Conservation (phyloP, 2,113 vertebrate genomes). For the Muntiacus reevesi region DNA sequence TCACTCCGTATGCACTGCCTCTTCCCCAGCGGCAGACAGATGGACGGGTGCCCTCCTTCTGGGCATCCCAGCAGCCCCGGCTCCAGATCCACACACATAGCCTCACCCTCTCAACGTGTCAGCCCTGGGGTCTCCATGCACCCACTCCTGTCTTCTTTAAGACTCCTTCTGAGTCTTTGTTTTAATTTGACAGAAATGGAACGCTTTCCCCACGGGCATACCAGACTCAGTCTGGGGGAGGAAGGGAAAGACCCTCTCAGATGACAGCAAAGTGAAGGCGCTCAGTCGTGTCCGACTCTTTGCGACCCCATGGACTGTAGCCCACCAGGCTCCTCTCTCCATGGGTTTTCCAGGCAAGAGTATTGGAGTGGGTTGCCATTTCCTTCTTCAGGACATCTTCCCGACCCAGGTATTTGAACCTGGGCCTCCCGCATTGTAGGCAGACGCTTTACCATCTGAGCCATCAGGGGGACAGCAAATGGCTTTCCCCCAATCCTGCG, state of each 20-base stretch:
- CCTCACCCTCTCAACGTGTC: not conserved
- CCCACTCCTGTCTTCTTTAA: not conserved
- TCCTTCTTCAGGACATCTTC: too few relatives aligned
- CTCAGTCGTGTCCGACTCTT: too few relatives aligned
- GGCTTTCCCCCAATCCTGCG: rapidly evolving
- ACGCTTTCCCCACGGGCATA: rapidly evolving
- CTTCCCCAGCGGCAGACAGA: rapidly evolving
- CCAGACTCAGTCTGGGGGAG: not conserved
- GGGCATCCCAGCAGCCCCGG: not conserved
- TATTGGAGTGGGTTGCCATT: too few relatives aligned
- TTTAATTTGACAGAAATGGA: not conserved
- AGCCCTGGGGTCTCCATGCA: rapidly evolving
- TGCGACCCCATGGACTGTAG: too few relatives aligned
- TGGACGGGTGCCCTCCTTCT: not conserved
- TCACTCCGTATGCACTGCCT: rapidly evolving
- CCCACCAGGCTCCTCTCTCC: too few relatives aligned
- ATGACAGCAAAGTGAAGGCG: not conserved
- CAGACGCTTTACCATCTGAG: too few relatives aligned
- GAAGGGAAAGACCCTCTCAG: not conserved
- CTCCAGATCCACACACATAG: not conserved
- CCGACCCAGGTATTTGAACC: too few relatives aligned
- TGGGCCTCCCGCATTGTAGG: too few relatives aligned
- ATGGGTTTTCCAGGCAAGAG: too few relatives aligned
- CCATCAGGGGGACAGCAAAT: too few relatives aligned
- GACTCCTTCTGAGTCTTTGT: not conserved